These are phyloP conservation scores for Chirona hameri DNA, from an alignment of 2,888 invertebrate genomes.

Conservation along the genomic window DNA sequence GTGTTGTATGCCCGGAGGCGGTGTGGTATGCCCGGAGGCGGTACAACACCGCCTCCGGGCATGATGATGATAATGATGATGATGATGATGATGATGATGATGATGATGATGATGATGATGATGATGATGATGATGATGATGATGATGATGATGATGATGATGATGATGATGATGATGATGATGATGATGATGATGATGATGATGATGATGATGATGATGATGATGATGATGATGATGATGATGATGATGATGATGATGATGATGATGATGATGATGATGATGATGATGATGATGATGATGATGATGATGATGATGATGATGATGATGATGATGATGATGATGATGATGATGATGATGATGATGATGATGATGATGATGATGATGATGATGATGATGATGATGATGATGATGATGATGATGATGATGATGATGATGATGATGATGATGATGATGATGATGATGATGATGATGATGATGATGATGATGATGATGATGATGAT, in stretches of 20 bases:
- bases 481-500: constrained; percentile 10
- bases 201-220: constrained; percentile 22
- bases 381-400: constrained; percentile 22
- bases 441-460: constrained; percentile 12
- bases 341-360: constrained; percentile 22
- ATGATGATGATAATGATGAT: too few relatives aligned
- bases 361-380: constrained; percentile 22
- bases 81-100: too few relatives aligned
- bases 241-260: constrained; percentile 22
- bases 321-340: constrained; percentile 22
- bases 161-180: constrained; percentile 22
- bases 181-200: constrained; percentile 22
- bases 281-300: constrained; percentile 22
- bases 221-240: constrained; percentile 22
- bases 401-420: constrained; percentile 22
- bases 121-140: too few relatives aligned
- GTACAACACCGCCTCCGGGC: too few relatives aligned
- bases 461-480: constrained; percentile 1
- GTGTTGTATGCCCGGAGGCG: too few relatives aligned
- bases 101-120: too few relatives aligned
- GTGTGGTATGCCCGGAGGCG: too few relatives aligned
- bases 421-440: constrained; percentile 22
- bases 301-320: constrained; percentile 22
- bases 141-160: constrained; percentile 22
- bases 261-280: constrained; percentile 22